Evolutionary conservation across 2,113 vertebrate species (phyloP).

Genomic region (Platysteira castanea): DNA sequence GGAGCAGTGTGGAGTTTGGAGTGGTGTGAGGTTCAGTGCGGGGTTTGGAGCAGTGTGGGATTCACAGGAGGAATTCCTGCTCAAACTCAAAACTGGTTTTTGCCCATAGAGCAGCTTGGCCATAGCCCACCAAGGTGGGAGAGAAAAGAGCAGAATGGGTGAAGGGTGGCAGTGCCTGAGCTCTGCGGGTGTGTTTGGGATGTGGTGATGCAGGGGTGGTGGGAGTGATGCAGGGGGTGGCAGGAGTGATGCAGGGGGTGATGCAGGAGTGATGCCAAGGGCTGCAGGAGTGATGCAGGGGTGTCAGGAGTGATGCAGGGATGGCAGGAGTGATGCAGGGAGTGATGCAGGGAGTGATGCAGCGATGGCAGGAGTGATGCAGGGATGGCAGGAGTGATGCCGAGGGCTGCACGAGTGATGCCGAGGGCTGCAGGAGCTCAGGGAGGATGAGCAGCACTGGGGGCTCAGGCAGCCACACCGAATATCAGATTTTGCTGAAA

Average conservation of each 20-base stretch:
- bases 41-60: background rate
- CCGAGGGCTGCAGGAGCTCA: background rate
- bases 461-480: background rate
- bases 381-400: background rate
- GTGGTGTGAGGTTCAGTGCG: background rate
- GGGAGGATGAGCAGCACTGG: background rate
- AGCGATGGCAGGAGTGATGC: too few species aligned
- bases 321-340: background rate
- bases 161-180: background rate
- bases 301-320: background rate
- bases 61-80: background rate
- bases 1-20: background rate
- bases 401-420: too few species aligned
- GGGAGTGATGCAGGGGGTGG: background rate
- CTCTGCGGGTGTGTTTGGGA: rapidly evolving
- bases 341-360: too few species aligned
- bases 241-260: too few species aligned
- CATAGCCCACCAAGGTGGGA: rapidly evolving
- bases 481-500: background rate
- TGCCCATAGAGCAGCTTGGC: background rate
- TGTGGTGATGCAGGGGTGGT: background rate
- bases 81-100: background rate
- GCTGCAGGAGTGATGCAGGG: background rate
- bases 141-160: rapidly evolving
- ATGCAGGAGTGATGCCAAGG: background rate